Percentiles rank a stretch among this genome's conserved stretches.
Conservation (phyloP, 2,797 vertebrate genomes). For the Enoplosus armatus region DNA sequence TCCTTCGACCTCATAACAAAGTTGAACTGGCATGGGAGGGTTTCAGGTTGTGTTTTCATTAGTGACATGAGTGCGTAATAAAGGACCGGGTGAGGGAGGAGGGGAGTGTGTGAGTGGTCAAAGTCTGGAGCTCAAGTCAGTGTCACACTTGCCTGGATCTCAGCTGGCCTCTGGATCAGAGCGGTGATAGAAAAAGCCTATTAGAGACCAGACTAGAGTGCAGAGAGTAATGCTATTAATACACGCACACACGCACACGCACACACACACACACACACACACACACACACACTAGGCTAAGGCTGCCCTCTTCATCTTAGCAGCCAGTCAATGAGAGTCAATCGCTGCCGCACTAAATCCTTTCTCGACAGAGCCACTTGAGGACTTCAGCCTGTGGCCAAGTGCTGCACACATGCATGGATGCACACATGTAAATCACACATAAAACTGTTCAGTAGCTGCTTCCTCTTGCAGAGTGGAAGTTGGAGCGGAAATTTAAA, state of each 20-base stretch:
- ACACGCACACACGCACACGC: conserved; percentile 5
- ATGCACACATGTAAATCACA: conserved; percentile 32
- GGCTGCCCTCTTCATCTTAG: conserved; percentile 22
- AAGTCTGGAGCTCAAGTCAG: conserved; percentile 40
- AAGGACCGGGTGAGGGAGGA: neutral
- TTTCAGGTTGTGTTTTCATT: conserved; percentile 56
- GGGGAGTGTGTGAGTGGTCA: conserved; percentile 1
- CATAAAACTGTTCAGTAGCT: neutral
- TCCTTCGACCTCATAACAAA: conserved; percentile 47
- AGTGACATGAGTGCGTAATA: conserved; percentile 14
- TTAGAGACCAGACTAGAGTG: conserved; percentile 63
- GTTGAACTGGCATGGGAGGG: neutral
- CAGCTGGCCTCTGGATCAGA: conserved; percentile 35
- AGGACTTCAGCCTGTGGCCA: conserved; percentile 21
- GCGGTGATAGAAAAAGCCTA: conserved; percentile 66
- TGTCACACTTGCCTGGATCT: conserved; percentile 59
- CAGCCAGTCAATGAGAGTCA: conserved; percentile 48
- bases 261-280: conserved; percentile 2
- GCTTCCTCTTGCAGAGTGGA: conserved; percentile 29
- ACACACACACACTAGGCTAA: neutral
- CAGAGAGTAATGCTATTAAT: conserved; percentile 59
- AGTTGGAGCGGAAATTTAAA: conserved; percentile 6
- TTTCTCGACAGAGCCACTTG: conserved; percentile 25
- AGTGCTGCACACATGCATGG: conserved; percentile 34
- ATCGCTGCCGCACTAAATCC: conserved; percentile 22